Percentiles rank a stretch among this genome's conserved stretches.
These are phyloP conservation scores for Dipus sagitta DNA, from an alignment of 2,797 vertebrate species.

Conservation along the genomic window DNA sequence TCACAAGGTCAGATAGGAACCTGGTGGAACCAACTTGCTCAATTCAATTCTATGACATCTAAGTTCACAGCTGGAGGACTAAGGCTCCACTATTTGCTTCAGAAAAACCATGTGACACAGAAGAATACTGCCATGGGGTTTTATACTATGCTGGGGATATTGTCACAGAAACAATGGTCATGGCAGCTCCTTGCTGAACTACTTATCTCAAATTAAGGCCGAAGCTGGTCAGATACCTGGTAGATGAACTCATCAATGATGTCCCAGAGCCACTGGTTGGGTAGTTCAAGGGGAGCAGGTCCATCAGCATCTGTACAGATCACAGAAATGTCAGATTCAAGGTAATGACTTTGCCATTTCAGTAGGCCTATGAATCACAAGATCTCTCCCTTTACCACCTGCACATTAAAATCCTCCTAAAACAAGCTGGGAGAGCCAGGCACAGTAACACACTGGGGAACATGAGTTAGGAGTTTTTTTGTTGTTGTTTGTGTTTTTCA, in stretches of 20 bases:
- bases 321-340: background rate
- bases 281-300: slow-evolving; percentile 97
- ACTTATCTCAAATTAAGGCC: background rate
- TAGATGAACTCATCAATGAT: slow-evolving; percentile 99
- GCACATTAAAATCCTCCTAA: background rate
- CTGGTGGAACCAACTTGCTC: background rate
- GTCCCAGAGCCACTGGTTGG: slow-evolving; percentile 99
- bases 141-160: background rate
- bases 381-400: background rate
- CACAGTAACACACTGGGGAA: background rate
- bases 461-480: too few relatives aligned
- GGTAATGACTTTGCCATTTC: background rate
- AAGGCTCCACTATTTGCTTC: background rate
- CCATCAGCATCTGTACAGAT: slow-evolving; percentile 95
- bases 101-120: background rate
- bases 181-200: background rate
- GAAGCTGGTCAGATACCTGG: slow-evolving; percentile 89
- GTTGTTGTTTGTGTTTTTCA: too few relatives aligned
- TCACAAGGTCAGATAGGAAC: background rate
- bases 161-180: background rate
- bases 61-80: background rate
- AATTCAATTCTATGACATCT: background rate
- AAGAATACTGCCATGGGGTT: background rate
- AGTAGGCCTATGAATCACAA: background rate
- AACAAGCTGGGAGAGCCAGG: background rate